These are phyloP conservation scores for Halcyon leucocephala DNA, from an alignment of 2,797 vertebrate species.

Conservation along the genomic window DNA sequence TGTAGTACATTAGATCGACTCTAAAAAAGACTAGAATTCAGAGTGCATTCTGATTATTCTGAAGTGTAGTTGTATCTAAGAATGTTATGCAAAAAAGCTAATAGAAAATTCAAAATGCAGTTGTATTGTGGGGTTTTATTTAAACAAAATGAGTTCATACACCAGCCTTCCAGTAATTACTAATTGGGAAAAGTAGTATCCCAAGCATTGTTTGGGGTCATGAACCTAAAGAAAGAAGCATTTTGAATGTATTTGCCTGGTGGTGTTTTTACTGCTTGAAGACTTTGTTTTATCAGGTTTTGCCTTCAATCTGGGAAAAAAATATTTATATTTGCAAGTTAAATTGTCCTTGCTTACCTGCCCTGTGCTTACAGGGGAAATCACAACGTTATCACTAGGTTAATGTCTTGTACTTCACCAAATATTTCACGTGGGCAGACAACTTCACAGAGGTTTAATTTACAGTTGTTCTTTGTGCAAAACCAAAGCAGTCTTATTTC, in stretches of 20 bases:
- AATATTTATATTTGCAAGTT: neutral
- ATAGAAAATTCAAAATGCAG: neutral
- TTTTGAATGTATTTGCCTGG: neutral
- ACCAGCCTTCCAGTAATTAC: neutral
- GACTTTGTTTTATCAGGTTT: neutral
- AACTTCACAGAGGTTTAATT: neutral
- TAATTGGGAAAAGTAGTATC: neutral
- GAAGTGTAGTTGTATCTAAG: neutral
- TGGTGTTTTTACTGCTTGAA: neutral
- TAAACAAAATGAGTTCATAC: neutral
- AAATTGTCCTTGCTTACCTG: neutral
- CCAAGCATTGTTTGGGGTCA: neutral
- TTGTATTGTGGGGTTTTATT: neutral
- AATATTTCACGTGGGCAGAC: neutral
- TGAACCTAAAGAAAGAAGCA: neutral
- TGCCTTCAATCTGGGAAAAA: neutral
- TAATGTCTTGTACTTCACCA: neutral
- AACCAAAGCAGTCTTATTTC: neutral
- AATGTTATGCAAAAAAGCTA: neutral
- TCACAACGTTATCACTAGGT: neutral
- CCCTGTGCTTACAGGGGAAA: neutral
- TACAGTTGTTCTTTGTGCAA: neutral
- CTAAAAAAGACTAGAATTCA: neutral
- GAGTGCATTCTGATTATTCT: neutral
- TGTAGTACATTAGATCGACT: neutral